Conservation (phyloP, 2,888 invertebrate species). For the Stramonita haemastoma region DNA sequence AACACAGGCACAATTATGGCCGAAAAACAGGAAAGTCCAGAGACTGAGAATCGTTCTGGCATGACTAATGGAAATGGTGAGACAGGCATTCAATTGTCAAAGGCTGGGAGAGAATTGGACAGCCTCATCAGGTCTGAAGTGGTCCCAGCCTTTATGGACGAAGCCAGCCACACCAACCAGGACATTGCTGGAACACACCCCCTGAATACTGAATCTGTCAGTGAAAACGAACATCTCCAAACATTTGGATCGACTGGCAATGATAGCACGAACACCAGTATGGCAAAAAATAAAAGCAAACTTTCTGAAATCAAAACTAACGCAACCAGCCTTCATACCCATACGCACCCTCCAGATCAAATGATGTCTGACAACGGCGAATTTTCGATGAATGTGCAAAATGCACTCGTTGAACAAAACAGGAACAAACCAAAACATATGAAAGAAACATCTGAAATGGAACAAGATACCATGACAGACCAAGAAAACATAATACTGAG, state of each 20-base stretch:
- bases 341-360: no score
- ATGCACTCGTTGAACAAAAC: background rate
- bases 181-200: background rate
- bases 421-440: background rate
- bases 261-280: background rate
- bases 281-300: no score
- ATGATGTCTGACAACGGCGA: background rate
- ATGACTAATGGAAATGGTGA: background rate
- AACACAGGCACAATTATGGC: background rate
- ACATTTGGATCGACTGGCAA: background rate
- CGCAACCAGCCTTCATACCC: no score
- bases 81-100: background rate
- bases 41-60: background rate
- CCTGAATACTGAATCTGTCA: background rate
- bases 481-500: background rate
- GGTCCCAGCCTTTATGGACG: background rate
- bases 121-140: background rate
- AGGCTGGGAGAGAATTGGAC: background rate
- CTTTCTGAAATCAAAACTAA: no score
- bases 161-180: background rate
- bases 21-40: background rate
- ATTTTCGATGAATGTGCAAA: background rate
- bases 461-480: background rate
- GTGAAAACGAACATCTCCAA: background rate
- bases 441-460: background rate